These are phyloP conservation scores for Spilarctia lutea DNA, from an alignment of 2,888 invertebrate species.

Conservation along the genomic window DNA sequence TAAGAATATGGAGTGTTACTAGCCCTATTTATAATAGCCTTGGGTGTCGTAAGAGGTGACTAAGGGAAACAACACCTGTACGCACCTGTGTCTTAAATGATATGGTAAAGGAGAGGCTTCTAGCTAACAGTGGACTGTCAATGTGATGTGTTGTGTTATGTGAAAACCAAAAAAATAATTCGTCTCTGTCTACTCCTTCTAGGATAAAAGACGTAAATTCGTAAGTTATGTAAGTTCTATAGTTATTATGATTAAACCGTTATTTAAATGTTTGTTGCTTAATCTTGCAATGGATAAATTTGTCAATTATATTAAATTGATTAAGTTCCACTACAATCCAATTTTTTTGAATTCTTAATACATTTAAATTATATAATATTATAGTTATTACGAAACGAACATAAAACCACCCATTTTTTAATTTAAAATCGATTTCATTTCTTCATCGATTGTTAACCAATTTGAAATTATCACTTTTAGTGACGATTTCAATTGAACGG, in stretches of 20 bases:
- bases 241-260: background rate
- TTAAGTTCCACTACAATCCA: background rate
- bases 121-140: too few species aligned
- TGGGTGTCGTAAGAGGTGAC: too few species aligned
- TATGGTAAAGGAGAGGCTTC: too few species aligned
- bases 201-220: background rate
- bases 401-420: slow-evolving; percentile 23
- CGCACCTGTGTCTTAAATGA: too few species aligned
- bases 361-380: background rate
- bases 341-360: background rate
- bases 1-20: too few species aligned
- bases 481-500: slow-evolving; percentile 54
- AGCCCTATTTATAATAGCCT: too few species aligned
- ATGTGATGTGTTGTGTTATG: too few species aligned
- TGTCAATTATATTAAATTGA: background rate
- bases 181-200: background rate
- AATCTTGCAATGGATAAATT: background rate
- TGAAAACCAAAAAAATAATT: background rate
- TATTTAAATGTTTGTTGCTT: background rate
- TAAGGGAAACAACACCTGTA: too few species aligned
- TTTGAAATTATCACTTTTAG: slow-evolving; percentile 45
- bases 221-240: background rate
- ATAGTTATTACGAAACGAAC: slow-evolving; percentile 6
- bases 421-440: slow-evolving; percentile 42
- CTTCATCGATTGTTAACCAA: slow-evolving; percentile 48